Conservation (phyloP, 2,113 vertebrate genomes). For the Catagonus wagneri region DNA sequence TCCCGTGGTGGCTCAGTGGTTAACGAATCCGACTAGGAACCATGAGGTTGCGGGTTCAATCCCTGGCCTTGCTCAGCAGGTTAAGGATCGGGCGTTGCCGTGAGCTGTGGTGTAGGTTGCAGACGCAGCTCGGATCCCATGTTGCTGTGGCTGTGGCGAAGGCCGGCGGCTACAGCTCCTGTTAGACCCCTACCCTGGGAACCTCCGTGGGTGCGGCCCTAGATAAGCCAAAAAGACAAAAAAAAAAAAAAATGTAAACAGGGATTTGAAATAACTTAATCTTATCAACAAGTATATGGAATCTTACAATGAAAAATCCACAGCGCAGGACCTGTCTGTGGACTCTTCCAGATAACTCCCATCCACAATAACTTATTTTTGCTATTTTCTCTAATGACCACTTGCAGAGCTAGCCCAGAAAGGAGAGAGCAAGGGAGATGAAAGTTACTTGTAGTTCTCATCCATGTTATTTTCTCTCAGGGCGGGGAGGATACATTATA, state of each 20-base stretch:
- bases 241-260: background rate
- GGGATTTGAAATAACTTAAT: background rate
- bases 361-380: background rate
- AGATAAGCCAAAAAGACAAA: too few relatives aligned
- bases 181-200: too few relatives aligned
- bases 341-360: background rate
- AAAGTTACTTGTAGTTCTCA: background rate
- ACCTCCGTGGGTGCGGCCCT: too few relatives aligned
- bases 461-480: background rate
- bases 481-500: rapidly evolving
- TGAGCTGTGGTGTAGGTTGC: too few relatives aligned
- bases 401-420: background rate
- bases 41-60: too few relatives aligned
- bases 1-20: too few relatives aligned
- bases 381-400: background rate
- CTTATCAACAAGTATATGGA: background rate
- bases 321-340: background rate
- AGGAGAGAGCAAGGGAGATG: background rate
- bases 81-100: too few relatives aligned
- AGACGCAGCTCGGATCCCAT: too few relatives aligned
- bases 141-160: too few relatives aligned
- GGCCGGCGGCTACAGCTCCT: too few relatives aligned
- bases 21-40: too few relatives aligned
- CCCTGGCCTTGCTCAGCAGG: too few relatives aligned
- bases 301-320: background rate